phyloP scores from a whole-genome alignment of 2,888 invertebrate genomes.

The Drosophila kuntzei region DNA sequence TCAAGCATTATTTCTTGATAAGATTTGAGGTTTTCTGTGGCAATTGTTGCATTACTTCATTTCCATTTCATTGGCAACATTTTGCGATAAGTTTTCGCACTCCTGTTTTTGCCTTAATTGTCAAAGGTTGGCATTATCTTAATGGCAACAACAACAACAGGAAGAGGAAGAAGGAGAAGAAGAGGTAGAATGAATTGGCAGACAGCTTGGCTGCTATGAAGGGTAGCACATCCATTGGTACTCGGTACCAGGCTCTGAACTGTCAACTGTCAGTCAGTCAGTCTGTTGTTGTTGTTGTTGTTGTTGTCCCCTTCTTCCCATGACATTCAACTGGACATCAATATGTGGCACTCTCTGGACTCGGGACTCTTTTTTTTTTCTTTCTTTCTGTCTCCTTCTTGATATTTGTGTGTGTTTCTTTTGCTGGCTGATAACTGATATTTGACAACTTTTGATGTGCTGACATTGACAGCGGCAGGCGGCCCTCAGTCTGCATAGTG shows the following conservation, averaged over 20 bases:
- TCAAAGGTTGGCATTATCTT: constrained; percentile 74
- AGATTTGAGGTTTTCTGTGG: constrained; percentile 12
- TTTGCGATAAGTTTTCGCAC: constrained; percentile 65
- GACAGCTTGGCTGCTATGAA: constrained; percentile 71
- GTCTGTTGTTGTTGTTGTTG: constrained; percentile 48
- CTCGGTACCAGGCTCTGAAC: constrained; percentile 63
- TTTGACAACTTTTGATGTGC: constrained; percentile 81
- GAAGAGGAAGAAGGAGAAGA: constrained; percentile 1
- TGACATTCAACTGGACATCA: constrained; percentile 62
- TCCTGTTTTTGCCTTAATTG: constrained; percentile 66
- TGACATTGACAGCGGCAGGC: constrained; percentile 77
- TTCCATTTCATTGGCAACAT: constrained; percentile 51
- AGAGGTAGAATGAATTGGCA: constrained; percentile 51
- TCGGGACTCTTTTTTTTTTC: constrained; percentile 4
- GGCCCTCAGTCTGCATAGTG: constrained; percentile 60
- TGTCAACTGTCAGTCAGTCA: constrained; percentile 77
- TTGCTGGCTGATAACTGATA: constrained; percentile 78
- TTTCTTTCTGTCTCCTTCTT: constrained; percentile 4
- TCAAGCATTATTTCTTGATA: constrained; percentile 36
- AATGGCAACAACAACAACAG: constrained; percentile 36
- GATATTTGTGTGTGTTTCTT: constrained; percentile 64
- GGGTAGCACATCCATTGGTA: constrained; percentile 29
- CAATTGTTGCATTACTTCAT: constrained; percentile 24
- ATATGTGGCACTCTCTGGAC: constrained; percentile 51
- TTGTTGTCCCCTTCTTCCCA: neutral